Evolutionary conservation across 1,140 invertebrate species (phyloP).

Genomic region (Heliconius himera): DNA sequence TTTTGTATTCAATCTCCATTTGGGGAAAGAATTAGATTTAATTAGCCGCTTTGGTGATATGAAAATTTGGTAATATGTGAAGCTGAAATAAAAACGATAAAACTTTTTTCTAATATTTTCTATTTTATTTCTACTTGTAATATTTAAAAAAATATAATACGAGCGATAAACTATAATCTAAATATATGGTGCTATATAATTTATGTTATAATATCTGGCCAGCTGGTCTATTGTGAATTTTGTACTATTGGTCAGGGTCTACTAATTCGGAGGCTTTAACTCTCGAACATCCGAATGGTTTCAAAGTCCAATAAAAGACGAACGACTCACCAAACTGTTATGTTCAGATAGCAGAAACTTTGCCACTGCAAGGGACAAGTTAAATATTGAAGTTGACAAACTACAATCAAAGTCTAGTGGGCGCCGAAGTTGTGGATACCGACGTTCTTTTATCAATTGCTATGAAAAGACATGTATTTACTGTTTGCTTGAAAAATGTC

Average conservation of each 20-base stretch:
- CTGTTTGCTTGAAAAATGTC: background rate
- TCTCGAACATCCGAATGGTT: slow-evolving; percentile 1
- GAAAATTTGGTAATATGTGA: no score
- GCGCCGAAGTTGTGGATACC: slow-evolving; percentile 45
- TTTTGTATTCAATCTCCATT: no score
- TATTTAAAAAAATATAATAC: no score
- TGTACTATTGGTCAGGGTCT: background rate
- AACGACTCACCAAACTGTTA: slow-evolving; percentile 44
- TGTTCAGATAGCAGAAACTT: slow-evolving; percentile 54
- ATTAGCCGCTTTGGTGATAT: no score
- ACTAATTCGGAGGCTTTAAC: background rate
- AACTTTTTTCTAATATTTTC: no score
- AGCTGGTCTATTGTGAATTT: background rate
- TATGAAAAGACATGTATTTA: slow-evolving; percentile 17
- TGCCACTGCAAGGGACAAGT: slow-evolving; percentile 51
- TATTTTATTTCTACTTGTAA: no score
- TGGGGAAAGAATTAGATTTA: no score
- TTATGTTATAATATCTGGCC: background rate
- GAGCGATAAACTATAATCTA: no score
- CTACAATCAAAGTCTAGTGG: slow-evolving; percentile 46
- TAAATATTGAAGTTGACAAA: slow-evolving; percentile 66
- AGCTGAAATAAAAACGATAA: no score
- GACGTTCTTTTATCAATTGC: slow-evolving; percentile 36
- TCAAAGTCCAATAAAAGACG: slow-evolving; percentile 25
- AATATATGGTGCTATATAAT: background rate